These are phyloP conservation scores for Melinaea menophilus DNA, from an alignment of 2,888 invertebrate species.

Conservation along the genomic window DNA sequence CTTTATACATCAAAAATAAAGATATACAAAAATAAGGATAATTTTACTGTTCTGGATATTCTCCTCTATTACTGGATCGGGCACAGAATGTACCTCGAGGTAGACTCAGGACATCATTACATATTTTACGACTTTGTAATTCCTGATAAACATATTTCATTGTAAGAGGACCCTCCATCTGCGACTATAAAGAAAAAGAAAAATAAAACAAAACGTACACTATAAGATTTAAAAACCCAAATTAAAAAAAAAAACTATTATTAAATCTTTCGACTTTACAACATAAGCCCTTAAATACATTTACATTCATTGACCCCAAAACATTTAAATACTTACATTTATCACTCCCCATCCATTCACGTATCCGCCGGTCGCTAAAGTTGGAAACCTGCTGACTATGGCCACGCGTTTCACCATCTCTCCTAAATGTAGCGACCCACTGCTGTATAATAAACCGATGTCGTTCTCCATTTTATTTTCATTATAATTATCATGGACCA, in stretches of 20 bases:
- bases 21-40: too few relatives aligned
- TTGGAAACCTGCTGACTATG: conserved; percentile 17
- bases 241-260: too few relatives aligned
- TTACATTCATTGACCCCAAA: not conserved
- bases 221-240: too few relatives aligned
- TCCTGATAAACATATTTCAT: not conserved
- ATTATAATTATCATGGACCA: conserved; percentile 36
- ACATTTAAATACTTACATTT: conserved; percentile 32
- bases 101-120: conserved; percentile 12
- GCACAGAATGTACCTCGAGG: conserved; percentile 21
- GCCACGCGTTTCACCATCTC: conserved; percentile 29
- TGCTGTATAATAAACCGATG: conserved; percentile 35
- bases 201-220: too few relatives aligned
- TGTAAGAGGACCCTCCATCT: not conserved
- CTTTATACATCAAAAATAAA: too few relatives aligned
- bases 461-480: conserved; percentile 29
- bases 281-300: not conserved
- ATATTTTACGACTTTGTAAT: conserved; percentile 1
- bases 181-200: not conserved
- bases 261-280: not conserved
- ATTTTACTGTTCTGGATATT: conserved; percentile 23
- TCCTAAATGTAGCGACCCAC: conserved; percentile 26
- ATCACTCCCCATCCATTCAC: conserved; percentile 39
- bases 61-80: conserved; percentile 9
- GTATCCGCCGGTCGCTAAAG: conserved; percentile 18